Percentiles rank a stretch among this genome's conserved stretches.
phyloP scores from a whole-genome alignment of 2,888 invertebrate species.

The Onthophagus sagittarius region DNA sequence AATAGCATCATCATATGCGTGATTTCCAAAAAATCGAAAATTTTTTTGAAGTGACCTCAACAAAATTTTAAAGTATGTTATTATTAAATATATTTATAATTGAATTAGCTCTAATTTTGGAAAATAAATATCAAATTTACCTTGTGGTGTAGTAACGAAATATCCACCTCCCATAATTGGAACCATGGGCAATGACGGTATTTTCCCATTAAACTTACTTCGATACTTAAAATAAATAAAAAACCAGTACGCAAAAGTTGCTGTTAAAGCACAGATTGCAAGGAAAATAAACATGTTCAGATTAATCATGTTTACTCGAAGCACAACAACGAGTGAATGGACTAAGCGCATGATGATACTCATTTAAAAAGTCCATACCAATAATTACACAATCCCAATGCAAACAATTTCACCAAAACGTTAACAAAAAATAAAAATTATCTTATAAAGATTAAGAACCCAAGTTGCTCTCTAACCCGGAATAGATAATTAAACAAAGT shows the following conservation, averaged over 20 bases:
- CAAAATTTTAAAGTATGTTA: too few species aligned
- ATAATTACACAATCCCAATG: too few species aligned
- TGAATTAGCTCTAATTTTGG: too few species aligned
- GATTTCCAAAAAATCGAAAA: too few species aligned
- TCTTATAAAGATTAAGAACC: too few species aligned
- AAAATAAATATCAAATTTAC: background rate
- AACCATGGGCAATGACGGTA: background rate
- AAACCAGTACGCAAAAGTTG: background rate
- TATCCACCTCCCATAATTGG: constrained; percentile 2
- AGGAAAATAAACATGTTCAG: background rate
- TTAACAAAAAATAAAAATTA: too few species aligned
- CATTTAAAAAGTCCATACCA: background rate
- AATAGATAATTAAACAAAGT: too few species aligned
- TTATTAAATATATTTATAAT: too few species aligned
- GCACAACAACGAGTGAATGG: background rate
- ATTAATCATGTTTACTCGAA: background rate
- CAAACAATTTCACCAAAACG: too few species aligned
- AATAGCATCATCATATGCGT: too few species aligned
- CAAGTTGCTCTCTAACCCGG: too few species aligned
- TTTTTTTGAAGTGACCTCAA: too few species aligned
- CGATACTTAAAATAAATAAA: background rate
- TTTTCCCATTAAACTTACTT: background rate
- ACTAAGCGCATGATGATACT: background rate
- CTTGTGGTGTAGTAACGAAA: background rate
- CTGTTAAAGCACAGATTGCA: background rate